Evolutionary conservation across 2,888 invertebrate species (phyloP), one percentile per base, ranked within the genome.

Genomic region (Pseudococcus viburni): DNA sequence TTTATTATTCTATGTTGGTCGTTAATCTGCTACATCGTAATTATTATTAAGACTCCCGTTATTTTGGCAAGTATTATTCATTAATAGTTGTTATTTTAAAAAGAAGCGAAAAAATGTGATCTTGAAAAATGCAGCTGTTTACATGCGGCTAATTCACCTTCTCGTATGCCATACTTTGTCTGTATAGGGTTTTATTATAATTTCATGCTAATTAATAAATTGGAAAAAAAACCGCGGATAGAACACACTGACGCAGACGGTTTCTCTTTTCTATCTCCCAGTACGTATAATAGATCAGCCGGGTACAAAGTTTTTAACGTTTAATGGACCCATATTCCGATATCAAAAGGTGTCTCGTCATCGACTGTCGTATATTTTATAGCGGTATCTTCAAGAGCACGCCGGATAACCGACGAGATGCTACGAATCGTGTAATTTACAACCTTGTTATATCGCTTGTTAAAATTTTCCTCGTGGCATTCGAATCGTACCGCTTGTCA

Each of bases 101-200:
- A 26, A 46, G 80, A 80, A 80, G 42, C 19, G 80, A 80, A 42
- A 80, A 80, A 59, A 59, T 11, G 80, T 80, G 80, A 42, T 80
- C 80, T 80, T 80, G 80, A 80, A n/a, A 80, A 80, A 80, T 80
- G 80, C 80, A 80, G 80, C 80, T 80, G 80, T 59, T 59, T 59
- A 17, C 3, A 80, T 39, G 26, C 26, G 17, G 77, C 17, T 33
- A 33, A 33, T 77, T 77, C 77, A 22, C 8, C 46, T 11, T 55
- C n/a, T 19, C 19, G 59, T 59, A 2, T 1, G 59, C 19, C 12
- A 42, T 80, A 73, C 68, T 73, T 73, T 73, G 68, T 80, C 17
- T 77, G 42, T 80, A 80, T 4, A 17, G 26, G 26, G 1, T 33
- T 80, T 80, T 80, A 80, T 80, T 42, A 80, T 80, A 80, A 80